phyloP scores from a whole-genome alignment of 2,888 invertebrate genomes.

The Lysandra bellargus region DNA sequence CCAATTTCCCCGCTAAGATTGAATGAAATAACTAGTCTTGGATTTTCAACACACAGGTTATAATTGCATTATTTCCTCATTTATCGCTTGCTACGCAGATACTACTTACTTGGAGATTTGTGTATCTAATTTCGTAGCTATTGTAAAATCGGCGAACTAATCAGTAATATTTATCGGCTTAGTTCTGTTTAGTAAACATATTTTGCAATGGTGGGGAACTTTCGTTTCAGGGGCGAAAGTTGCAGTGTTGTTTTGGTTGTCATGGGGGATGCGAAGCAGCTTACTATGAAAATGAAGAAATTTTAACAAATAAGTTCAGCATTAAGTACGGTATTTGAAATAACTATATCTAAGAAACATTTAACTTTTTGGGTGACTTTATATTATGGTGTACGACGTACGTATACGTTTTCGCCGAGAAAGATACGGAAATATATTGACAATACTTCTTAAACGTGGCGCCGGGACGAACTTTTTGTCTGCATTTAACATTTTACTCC shows the following conservation, averaged over 20 bases:
- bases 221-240: neutral
- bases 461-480: too few relatives aligned
- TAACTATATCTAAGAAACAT: too few relatives aligned
- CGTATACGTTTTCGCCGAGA: too few relatives aligned
- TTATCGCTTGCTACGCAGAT: neutral
- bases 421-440: too few relatives aligned
- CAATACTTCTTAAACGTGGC: too few relatives aligned
- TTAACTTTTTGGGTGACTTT: too few relatives aligned
- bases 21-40: slow-evolving; percentile 40
- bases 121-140: neutral
- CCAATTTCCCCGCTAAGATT: slow-evolving; percentile 45
- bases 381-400: too few relatives aligned
- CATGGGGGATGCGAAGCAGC: too few relatives aligned
- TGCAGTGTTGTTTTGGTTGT: too few relatives aligned
- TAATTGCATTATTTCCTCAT: slow-evolving; percentile 19
- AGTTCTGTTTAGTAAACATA: neutral
- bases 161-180: neutral
- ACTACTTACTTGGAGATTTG: neutral
- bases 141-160: neutral
- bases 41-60: slow-evolving; percentile 7
- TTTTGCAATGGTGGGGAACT: neutral
- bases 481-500: too few relatives aligned
- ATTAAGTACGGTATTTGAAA: neutral
- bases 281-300: too few relatives aligned
- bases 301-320: neutral